Base-by-base conservation (phyloP, 2,888 invertebrate genomes). In the Amblyteles armatorius region DNA sequence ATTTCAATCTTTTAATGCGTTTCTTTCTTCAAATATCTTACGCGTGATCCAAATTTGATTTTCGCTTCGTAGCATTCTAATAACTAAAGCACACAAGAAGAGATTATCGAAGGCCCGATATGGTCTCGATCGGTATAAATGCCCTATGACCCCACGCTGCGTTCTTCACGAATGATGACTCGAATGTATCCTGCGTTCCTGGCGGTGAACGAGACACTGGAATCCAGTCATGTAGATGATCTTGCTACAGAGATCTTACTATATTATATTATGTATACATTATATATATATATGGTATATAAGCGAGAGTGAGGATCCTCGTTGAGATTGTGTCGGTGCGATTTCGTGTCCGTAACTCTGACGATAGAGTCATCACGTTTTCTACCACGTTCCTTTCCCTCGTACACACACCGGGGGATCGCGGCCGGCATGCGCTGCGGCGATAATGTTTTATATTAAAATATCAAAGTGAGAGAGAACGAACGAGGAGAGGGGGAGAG, bases 321-420 rank as follows among this genome's bases (percentile, higher is more conserved):
- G 82, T 82, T 82, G 82, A 85, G 85, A 85, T 85, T 79, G 72
- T 72, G 82, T 82, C 85, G 82, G 79, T 85, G 82, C 85, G 79
- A 82, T 85, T 85, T 79, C 86, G 77, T 73, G 83, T 84, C 85
- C 63, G 84, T 83, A 78, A 77, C 81, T 87, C 69, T 90, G 87
- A 87, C 89, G 91, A 91, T 91, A 90, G 90, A 91, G 91, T 91
- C 91, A 91, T 91, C 91, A 90, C 89, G 88, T 88, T 89, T 90
- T 85, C 69, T 48, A 44, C 67, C 29, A 22, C 44, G 73, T 48
- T 48, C 29, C 29, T 33, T 63, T 63, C 33, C 29, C 33, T 69
- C 84, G 52, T 77, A 55, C 33, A 63, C 77, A 67, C 67, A 22
- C 77, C 77, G 77, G 77, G 77, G 67, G 67, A 67, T 77, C 77